A percentile compares a stretch with the other conserved stretches of the same genome.
Evolutionary conservation across 2,888 invertebrate genomes (phyloP).

Genomic region (Notodonta ziczac): DNA sequence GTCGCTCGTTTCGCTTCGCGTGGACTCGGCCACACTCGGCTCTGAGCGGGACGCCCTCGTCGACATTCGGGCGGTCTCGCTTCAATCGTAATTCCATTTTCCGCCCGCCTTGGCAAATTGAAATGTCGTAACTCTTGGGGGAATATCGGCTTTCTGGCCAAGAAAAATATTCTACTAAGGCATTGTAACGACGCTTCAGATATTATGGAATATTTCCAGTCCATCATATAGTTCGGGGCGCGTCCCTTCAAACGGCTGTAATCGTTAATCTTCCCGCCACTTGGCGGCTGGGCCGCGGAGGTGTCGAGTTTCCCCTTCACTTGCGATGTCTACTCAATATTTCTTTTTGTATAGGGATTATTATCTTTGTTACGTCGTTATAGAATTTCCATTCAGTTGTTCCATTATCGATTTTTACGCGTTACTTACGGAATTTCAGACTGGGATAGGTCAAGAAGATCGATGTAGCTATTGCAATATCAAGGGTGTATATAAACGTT

Average conservation of each 20-base stretch:
- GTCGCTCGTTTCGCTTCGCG: constrained; percentile 62
- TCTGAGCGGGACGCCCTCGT: constrained; percentile 54
- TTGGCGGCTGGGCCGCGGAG: constrained; percentile 56
- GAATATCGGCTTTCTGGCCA: constrained; percentile 84
- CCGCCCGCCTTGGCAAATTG: constrained; percentile 86
- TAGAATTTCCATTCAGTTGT: constrained; percentile 36
- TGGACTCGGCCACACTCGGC: constrained; percentile 59
- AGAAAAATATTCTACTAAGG: constrained; percentile 83
- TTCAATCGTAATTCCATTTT: constrained; percentile 85
- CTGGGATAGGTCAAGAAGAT: constrained; percentile 49
- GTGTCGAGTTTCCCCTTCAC: constrained; percentile 50
- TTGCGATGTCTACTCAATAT: constrained; percentile 52
- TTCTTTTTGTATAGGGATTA: constrained; percentile 36
- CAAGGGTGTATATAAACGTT: too few species aligned
- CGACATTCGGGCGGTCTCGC: constrained; percentile 74
- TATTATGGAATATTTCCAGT: constrained; percentile 82
- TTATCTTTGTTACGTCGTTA: constrained; percentile 40
- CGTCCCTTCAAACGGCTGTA: constrained; percentile 71
- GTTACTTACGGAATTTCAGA: constrained; percentile 15
- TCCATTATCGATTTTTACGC: constrained; percentile 17
- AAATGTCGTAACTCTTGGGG: constrained; percentile 85
- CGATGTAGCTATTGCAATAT: neutral
- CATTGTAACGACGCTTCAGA: constrained; percentile 79
- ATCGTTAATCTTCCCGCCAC: constrained; percentile 71
- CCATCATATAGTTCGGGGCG: constrained; percentile 72